Base-by-base conservation (phyloP, 2,888 invertebrate species). In the Cantharis lateralis region DNA sequence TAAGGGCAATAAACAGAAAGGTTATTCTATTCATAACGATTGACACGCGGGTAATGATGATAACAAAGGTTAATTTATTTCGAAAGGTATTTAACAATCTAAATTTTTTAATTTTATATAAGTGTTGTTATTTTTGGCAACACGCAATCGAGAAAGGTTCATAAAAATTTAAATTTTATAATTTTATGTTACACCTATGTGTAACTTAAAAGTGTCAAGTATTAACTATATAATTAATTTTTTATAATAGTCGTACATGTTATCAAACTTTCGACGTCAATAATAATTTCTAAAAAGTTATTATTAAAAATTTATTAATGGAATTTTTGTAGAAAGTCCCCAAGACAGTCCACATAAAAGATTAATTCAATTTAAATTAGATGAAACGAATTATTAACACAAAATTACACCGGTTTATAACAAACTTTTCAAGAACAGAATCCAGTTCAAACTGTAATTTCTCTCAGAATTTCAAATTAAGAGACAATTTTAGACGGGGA, bases 1-100 rank as follows among this genome's bases (percentile, higher is more conserved):
- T 86, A 86, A 86, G 86, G 87, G 86, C 84, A 85, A 85, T 86
- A 86, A 86, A 86, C 79, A 84, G 83, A 86, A 87, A 87, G 87
- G 87, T 87, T 86, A 87, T 80, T 80, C 80, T 80, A 82, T 83
- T 83, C 82, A 83, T 82, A 82, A 79, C 84, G 82, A 85, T 84
- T 85, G 85, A 84, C 85, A 84, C 80, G 84, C 81, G 26, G 73
- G 73, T 62, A 18, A 72, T 74, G 71, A 64, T 63, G 71, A 74
- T 76, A 78, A 71, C 74, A 78, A 78, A 78, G 78, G 78, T 76
- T 78, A 78, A 76, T 78, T 73, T 74, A 63, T 15, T 61, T 48
- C 10, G 16, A 66, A 66, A 66, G 64, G 64, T 66, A 66, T 66
- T 70, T 28, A 13, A 15, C n/a, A 48, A 48, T 48, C 48, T n/a